These are phyloP conservation scores for Minunthozetes semirufus DNA, from an alignment of 2,888 invertebrate species.

Conservation along the genomic window DNA sequence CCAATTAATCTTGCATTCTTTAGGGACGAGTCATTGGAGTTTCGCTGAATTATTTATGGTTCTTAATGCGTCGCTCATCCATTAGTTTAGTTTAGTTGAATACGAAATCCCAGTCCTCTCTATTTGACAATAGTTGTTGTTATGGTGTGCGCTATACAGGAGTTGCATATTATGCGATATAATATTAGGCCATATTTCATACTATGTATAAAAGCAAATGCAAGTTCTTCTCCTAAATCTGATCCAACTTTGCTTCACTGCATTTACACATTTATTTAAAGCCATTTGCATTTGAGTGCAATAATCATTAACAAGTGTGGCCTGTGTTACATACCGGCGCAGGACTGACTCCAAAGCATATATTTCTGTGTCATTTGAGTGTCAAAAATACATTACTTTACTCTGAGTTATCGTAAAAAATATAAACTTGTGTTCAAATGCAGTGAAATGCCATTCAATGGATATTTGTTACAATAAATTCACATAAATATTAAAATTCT, in stretches of 20 bases:
- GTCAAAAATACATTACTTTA: slow-evolving; percentile 20
- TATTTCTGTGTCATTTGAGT: slow-evolving; percentile 13
- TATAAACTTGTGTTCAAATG: slow-evolving; percentile 1
- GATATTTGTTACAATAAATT: background rate
- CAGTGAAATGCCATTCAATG: background rate
- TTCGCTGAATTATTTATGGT: slow-evolving; percentile 24
- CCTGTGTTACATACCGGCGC: slow-evolving; percentile 27
- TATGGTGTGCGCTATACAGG: background rate
- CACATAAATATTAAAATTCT: no score
- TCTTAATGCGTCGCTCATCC: slow-evolving; percentile 27
- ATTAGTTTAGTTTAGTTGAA: slow-evolving; percentile 29
- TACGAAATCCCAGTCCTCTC: slow-evolving; percentile 16
- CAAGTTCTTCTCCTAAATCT: slow-evolving; percentile 20
- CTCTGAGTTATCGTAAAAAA: background rate
- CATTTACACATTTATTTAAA: slow-evolving; percentile 25
- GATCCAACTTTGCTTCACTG: background rate
- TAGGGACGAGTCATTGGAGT: slow-evolving; percentile 20
- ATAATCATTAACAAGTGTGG: slow-evolving; percentile 29
- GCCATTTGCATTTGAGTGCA: slow-evolving; percentile 25
- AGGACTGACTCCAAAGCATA: background rate
- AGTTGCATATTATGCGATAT: background rate
- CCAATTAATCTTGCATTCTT: slow-evolving; percentile 28
- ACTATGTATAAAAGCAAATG: slow-evolving; percentile 27
- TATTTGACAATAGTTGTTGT: slow-evolving; percentile 6
- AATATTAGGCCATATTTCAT: slow-evolving; percentile 5